Evolutionary conservation across 2,113 vertebrate genomes (phyloP).

Genomic region (Oxyruncus cristatus): DNA sequence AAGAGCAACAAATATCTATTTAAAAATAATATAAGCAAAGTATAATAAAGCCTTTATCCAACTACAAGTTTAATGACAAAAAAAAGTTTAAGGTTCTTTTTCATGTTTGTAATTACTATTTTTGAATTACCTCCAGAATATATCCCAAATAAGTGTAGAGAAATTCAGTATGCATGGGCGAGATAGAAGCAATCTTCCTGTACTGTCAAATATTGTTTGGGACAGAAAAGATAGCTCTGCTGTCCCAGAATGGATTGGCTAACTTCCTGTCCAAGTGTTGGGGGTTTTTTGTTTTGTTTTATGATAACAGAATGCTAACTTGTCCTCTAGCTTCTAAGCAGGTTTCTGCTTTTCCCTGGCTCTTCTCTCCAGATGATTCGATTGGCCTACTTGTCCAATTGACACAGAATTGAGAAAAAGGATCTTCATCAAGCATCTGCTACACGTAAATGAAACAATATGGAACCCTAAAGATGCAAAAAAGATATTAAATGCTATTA

Average conservation of each 20-base stretch:
- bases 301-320: background rate
- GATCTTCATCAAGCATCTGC: background rate
- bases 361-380: background rate
- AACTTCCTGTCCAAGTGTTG: background rate
- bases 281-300: background rate
- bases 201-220: background rate
- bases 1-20: background rate
- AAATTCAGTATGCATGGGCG: background rate
- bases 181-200: background rate
- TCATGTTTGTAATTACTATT: background rate
- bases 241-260: background rate
- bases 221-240: background rate
- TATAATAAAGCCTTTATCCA: background rate
- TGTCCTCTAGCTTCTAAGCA: background rate
- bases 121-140: background rate
- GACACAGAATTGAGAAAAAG: background rate
- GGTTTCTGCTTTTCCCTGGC: background rate
- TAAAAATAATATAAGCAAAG: background rate
- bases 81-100: background rate
- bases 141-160: background rate
- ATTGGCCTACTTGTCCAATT: background rate
- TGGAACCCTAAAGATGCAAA: background rate
- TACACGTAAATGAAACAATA: background rate
- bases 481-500: background rate
- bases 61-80: background rate